Conservation (phyloP, 2,113 vertebrate genomes). For the Seriola aureovittata region DNA sequence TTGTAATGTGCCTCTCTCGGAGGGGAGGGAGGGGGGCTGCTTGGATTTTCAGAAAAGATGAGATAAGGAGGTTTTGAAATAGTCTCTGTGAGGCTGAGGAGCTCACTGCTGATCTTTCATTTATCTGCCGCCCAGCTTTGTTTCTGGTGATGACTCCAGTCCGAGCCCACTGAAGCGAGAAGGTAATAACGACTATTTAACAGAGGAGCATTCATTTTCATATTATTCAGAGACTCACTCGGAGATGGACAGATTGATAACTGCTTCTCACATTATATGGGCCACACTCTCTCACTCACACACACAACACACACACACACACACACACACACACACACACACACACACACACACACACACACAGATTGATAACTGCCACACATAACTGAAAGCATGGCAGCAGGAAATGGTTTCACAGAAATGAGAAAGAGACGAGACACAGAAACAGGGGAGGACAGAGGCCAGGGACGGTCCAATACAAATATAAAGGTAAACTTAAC, state of each 20-base stretch:
- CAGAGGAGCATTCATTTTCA: constrained; percentile 16
- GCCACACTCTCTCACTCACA: constrained; percentile 5
- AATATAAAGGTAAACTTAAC: too few species aligned
- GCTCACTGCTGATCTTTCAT: constrained; percentile 20
- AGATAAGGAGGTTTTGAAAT: constrained; percentile 7
- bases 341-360: constrained; percentile 8
- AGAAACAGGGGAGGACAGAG: background rate
- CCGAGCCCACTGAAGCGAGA: constrained; percentile 6
- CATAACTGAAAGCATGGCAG: background rate
- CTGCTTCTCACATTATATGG: constrained; percentile 25
- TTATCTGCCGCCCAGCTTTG: background rate
- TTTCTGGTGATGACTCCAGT: constrained; percentile 22
- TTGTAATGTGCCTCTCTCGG: background rate
- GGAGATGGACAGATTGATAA: constrained; percentile 38
- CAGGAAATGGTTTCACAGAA: constrained; percentile 13
- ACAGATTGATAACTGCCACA: constrained; percentile 24
- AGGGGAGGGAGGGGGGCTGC: too few species aligned
- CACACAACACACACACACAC: constrained; percentile 12
- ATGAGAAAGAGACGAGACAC: background rate
- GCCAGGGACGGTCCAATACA: background rate
- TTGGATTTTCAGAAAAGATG: constrained; percentile 1
- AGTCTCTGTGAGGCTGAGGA: background rate
- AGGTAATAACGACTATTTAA: constrained; percentile 35
- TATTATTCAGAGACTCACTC: background rate
- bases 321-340: background rate